A percentile compares a stretch with the other conserved stretches of the same genome.
Evolutionary conservation across 2,113 vertebrate genomes (phyloP).

Genomic region (Oreocharis arfaki): DNA sequence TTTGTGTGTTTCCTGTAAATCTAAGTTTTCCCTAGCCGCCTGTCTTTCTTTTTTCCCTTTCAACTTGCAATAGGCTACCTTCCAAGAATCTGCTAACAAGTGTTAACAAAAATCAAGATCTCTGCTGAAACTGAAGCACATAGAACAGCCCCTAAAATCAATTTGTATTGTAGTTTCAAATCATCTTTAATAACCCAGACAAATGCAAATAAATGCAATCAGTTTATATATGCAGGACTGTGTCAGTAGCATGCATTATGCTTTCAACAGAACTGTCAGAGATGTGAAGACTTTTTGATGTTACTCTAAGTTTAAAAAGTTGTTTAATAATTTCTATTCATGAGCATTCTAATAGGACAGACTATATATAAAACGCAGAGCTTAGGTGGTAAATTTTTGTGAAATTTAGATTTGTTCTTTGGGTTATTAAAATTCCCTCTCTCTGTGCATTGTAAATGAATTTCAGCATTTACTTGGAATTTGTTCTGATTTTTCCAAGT

Average conservation of each 20-base stretch:
- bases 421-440: not conserved
- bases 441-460: not conserved
- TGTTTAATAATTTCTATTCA: not conserved
- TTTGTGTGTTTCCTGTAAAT: not conserved
- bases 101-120: not conserved
- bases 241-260: not conserved
- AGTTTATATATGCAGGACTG: not conserved
- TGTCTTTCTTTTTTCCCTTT: not conserved
- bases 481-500: not conserved
- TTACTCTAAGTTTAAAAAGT: not conserved
- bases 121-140: not conserved
- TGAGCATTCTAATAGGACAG: not conserved
- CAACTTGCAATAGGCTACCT: not conserved
- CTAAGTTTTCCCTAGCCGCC: not conserved
- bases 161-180: not conserved
- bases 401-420: not conserved
- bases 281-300: not conserved
- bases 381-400: not conserved
- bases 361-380: not conserved
- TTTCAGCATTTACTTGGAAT: not conserved
- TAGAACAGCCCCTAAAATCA: not conserved
- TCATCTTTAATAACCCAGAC: not conserved
- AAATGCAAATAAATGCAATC: not conserved
- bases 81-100: constrained; percentile 29
- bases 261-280: not conserved